phyloP scores from a whole-genome alignment of 1,140 invertebrate species.

The Laodelphax striatellus region DNA sequence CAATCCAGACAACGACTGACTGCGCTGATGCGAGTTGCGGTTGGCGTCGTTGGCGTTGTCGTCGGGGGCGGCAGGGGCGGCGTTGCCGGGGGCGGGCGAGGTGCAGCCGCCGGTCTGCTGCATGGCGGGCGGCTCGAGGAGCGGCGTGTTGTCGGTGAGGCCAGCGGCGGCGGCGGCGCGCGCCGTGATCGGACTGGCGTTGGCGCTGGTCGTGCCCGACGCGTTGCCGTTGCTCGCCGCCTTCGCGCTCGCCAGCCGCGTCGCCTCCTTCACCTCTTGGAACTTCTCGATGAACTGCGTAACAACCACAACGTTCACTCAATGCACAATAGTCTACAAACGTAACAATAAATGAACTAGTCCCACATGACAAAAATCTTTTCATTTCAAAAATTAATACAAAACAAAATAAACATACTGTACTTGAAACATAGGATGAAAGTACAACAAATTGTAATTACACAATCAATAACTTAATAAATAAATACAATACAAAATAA shows the following conservation, averaged over 20 bases:
- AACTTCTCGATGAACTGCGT: constrained; percentile 96
- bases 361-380: too few relatives aligned
- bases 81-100: constrained; percentile 15
- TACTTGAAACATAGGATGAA: too few relatives aligned
- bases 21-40: constrained; percentile 34
- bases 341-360: constrained; percentile 5
- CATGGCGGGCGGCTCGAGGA: constrained; percentile 37
- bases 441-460: too few relatives aligned
- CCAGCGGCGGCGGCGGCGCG: constrained; percentile 33
- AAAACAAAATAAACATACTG: too few relatives aligned
- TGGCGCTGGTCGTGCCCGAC: constrained; percentile 61
- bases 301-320: not conserved
- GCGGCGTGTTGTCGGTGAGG: constrained; percentile 22
- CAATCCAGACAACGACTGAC: constrained; percentile 39
- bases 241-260: constrained; percentile 53
- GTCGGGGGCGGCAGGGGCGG: constrained; percentile 14
- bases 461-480: too few relatives aligned
- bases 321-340: constrained; percentile 8
- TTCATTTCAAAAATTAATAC: too few relatives aligned
- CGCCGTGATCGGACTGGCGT: constrained; percentile 68
- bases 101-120: constrained; percentile 17
- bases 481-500: too few relatives aligned
- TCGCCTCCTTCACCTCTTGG: constrained; percentile 94
- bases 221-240: constrained; percentile 43
- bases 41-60: constrained; percentile 8